Evolutionary conservation across 2,113 vertebrate species (phyloP), one percentile per base, ranked within the genome.

Genomic region (Sebastes schlegelii): DNA sequence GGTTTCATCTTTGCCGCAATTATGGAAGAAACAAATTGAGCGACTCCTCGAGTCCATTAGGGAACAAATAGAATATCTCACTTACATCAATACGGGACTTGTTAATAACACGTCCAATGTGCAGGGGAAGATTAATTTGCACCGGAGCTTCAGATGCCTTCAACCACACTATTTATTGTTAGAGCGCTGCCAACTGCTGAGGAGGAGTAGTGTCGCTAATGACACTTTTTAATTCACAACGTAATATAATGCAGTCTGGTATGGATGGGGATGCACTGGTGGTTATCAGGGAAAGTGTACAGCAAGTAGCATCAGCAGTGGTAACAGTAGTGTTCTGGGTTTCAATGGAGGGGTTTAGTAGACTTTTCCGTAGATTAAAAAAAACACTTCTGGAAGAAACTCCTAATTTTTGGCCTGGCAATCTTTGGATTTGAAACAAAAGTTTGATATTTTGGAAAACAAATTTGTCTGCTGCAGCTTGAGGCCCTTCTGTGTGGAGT

Each of bases 1-100:
- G 43, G 67, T 52, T 82, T 90, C 85, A 83, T 89, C 77, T 89
- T 90, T 83, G 73, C 48, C 43, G 74, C 82, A 85, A 88, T 88
- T 92, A 91, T 90, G 80, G 69, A 74, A 51, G 61, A 79, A 77
- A 81, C 80, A 91, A 88, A 91, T 88, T 80, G 88, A 91, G 82
- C 69, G 52, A 80, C 75, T 88, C 85, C 43, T 84, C 8, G 14
- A 64, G 70, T 86, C 86, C 73, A 90, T 92, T 86, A 90, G 81
- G 72, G 82, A 83, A 77, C 83, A 84, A 86, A 86, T 66, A 66
- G 74, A 81, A 87, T 72, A 79, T 79, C 84, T 88, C 26, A 62
- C 63, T 54, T 43, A 46, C 70, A 67, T 89, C 92, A 67, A 86
- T 90, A 80, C 6, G 0, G n/a, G 42, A 51, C 68, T 71, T 90